Percentiles rank a stretch among this genome's conserved stretches.
Evolutionary conservation across 2,113 vertebrate genomes (phyloP).

Genomic region (Hemiprocne comata): DNA sequence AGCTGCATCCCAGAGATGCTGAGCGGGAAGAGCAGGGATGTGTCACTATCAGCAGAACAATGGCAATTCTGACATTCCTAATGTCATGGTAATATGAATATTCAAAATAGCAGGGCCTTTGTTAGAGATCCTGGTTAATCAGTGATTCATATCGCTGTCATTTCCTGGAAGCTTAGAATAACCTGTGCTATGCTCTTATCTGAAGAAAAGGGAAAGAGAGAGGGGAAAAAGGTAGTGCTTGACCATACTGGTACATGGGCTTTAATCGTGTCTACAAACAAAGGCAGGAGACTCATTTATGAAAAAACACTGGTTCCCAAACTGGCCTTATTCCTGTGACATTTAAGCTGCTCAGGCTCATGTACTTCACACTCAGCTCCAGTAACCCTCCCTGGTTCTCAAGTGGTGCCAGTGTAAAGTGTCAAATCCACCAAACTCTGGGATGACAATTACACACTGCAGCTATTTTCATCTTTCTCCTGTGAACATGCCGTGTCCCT

Average conservation of each 20-base stretch:
- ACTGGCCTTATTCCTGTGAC: background rate
- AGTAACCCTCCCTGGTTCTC: background rate
- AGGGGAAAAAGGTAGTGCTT: background rate
- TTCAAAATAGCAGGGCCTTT: constrained; percentile 21
- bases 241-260: accelerated
- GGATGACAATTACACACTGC: background rate
- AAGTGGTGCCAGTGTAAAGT: background rate
- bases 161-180: constrained; percentile 46
- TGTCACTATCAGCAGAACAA: constrained; percentile 21
- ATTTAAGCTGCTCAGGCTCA: background rate
- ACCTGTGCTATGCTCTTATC: background rate
- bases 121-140: constrained; percentile 32
- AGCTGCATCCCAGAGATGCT: background rate
- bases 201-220: background rate
- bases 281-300: background rate
- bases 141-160: constrained; percentile 16
- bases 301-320: background rate
- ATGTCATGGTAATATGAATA: constrained; percentile 41
- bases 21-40: background rate
- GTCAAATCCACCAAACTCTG: background rate
- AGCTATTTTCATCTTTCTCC: constrained; percentile 47
- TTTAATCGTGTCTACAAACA: background rate
- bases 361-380: background rate
- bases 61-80: constrained; percentile 6
- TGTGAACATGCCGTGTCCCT: accelerated